Evolutionary conservation across 2,888 invertebrate species (phyloP).

Genomic region (Caenorhabditis sp.): DNA sequence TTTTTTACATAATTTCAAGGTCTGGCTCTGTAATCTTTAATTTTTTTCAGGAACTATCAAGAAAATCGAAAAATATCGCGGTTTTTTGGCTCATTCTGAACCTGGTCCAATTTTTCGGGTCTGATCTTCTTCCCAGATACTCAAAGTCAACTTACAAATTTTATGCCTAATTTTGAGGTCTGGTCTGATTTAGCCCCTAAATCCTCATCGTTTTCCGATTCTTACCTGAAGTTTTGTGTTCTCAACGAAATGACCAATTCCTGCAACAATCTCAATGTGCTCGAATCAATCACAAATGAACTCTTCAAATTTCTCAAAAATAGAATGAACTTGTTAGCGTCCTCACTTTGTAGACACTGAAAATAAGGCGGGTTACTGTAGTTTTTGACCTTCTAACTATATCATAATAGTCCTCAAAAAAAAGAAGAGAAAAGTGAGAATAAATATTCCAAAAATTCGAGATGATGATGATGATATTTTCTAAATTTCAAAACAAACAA

Average conservation of each 20-base stretch:
- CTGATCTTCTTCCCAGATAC: too few species aligned
- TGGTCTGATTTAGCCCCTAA: neutral
- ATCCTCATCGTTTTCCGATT: too few species aligned
- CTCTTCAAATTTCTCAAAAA: slow-evolving; percentile 35
- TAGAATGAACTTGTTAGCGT: slow-evolving; percentile 35
- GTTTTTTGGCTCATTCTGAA: too few species aligned
- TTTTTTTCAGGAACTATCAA: too few species aligned
- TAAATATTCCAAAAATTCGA: neutral
- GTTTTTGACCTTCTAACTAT: too few species aligned
- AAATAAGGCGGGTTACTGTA: too few species aligned
- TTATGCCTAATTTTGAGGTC: neutral
- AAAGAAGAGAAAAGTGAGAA: slow-evolving; percentile 8
- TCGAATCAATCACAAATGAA: slow-evolving; percentile 46
- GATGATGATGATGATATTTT: neutral
- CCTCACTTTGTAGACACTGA: slow-evolving; percentile 40
- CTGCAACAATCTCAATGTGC: slow-evolving; percentile 56
- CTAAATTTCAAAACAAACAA: slow-evolving; percentile 1
- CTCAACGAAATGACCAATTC: slow-evolving; percentile 61
- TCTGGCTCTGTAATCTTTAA: too few species aligned
- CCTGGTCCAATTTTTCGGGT: too few species aligned
- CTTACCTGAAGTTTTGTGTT: slow-evolving; percentile 60
- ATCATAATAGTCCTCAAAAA: too few species aligned
- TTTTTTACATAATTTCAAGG: too few species aligned
- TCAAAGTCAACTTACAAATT: too few species aligned
- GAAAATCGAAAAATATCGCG: too few species aligned